phyloP scores from a whole-genome alignment of 2,113 vertebrate species.

The Pavo muticus region DNA sequence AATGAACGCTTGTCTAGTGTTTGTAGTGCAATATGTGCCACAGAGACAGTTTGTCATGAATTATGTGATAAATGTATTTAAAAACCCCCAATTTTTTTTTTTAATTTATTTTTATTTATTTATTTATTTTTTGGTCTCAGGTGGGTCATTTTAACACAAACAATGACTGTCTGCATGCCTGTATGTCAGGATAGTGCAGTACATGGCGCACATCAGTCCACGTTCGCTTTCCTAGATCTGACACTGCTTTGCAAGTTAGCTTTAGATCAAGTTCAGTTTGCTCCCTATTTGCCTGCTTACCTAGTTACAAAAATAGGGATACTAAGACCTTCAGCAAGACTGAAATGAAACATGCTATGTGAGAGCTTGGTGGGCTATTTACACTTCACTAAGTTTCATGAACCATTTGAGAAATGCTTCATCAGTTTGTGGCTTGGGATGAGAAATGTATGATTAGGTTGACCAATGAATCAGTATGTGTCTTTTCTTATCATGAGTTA shows the following conservation, averaged over 20 bases:
- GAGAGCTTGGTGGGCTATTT: background rate
- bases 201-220: background rate
- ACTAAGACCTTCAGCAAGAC: background rate
- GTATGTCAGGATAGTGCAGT: background rate
- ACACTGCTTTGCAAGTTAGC: background rate
- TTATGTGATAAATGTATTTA: background rate
- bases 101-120: too few relatives aligned
- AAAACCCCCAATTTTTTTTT: too few relatives aligned
- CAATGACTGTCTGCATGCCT: background rate
- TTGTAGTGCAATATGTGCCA: background rate
- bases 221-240: background rate
- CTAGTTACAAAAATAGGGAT: background rate
- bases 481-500: background rate
- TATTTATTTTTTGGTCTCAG: background rate
- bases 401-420: background rate
- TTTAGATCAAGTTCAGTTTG: accelerated
- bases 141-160: background rate
- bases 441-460: background rate
- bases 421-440: background rate
- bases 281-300: background rate
- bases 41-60: background rate
- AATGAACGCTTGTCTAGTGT: background rate
- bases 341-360: background rate
- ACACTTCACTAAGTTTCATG: background rate
- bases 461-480: background rate